A percentile compares a stretch with the other conserved stretches of the same genome.
Evolutionary conservation across 92 coral and sea anemone species (phyloP).

Genomic region (Blastomussa wellsi): DNA sequence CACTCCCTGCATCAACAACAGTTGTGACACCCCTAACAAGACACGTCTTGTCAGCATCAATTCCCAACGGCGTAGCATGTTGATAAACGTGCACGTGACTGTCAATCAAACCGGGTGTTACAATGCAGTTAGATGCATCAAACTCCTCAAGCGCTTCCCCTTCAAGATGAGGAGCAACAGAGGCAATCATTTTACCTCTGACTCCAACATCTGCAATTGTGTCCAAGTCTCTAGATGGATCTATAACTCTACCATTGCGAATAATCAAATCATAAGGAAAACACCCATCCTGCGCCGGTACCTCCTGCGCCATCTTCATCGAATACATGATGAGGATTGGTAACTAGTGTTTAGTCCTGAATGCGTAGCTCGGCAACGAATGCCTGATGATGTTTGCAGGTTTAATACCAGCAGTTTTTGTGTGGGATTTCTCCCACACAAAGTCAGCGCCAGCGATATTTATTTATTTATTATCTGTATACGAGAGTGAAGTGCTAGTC

Average conservation of each 20-base stretch:
- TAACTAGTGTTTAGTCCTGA: background rate
- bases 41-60: slow-evolving; percentile 69
- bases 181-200: slow-evolving; percentile 47
- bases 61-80: slow-evolving; percentile 79
- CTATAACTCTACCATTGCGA: slow-evolving; percentile 76
- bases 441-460: no score
- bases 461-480: no score
- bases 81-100: slow-evolving; percentile 82
- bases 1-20: slow-evolving; percentile 94
- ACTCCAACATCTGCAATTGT: slow-evolving; percentile 66
- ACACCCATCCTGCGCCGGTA: background rate
- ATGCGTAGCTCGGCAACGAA: background rate
- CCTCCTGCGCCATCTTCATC: background rate
- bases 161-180: slow-evolving; percentile 45
- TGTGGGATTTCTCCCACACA: no score
- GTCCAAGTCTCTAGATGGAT: slow-evolving; percentile 70
- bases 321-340: background rate
- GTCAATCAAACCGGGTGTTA: slow-evolving; percentile 89
- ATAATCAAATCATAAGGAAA: slow-evolving; percentile 45
- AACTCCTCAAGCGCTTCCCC: slow-evolving; percentile 54
- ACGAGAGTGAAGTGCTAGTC: no score
- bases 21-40: slow-evolving; percentile 89
- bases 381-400: background rate
- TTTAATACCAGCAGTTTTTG: no score
- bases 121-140: slow-evolving; percentile 76